phyloP scores from a whole-genome alignment of 1,140 invertebrate species.

The Scaptomyza montana region DNA sequence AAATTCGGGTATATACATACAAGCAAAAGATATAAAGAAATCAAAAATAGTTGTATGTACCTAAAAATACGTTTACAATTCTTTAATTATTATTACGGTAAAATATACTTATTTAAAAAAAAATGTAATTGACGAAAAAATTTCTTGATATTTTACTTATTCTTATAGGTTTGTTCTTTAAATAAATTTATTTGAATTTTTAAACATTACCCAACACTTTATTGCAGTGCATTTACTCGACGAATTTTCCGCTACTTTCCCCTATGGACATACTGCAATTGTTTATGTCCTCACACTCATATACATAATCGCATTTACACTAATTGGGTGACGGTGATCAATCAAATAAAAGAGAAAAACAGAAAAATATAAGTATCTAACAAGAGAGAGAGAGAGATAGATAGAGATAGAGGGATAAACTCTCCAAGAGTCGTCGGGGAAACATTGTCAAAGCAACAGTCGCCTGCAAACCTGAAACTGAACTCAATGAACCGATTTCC shows the following conservation, averaged over 20 bases:
- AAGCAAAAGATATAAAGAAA: no score
- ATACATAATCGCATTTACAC: constrained; percentile 83
- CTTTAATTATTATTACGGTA: no score
- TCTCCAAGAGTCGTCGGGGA: constrained; percentile 16
- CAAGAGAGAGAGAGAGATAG: neutral
- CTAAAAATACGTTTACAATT: no score
- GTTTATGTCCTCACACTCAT: constrained; percentile 66
- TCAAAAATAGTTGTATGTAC: no score
- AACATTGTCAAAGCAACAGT: constrained; percentile 61
- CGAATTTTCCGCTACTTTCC: constrained; percentile 26
- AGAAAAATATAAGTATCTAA: constrained; percentile 8
- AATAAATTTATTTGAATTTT: no score
- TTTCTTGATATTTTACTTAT: no score
- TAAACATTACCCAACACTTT: constrained; percentile 21
- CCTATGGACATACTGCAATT: constrained; percentile 33
- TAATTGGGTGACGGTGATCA: constrained; percentile 82
- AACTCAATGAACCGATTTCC: constrained; percentile 75
- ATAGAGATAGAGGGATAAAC: constrained; percentile 2
- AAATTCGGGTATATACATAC: no score
- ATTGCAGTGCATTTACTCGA: constrained; percentile 34
- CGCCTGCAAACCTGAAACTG: constrained; percentile 51
- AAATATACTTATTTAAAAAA: no score
- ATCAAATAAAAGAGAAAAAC: constrained; percentile 60
- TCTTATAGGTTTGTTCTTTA: no score
- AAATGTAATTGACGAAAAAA: no score